Evolutionary conservation across 1,140 invertebrate species (phyloP), one percentile per base, ranked within the genome.

Genomic region (Nephila pilipes): DNA sequence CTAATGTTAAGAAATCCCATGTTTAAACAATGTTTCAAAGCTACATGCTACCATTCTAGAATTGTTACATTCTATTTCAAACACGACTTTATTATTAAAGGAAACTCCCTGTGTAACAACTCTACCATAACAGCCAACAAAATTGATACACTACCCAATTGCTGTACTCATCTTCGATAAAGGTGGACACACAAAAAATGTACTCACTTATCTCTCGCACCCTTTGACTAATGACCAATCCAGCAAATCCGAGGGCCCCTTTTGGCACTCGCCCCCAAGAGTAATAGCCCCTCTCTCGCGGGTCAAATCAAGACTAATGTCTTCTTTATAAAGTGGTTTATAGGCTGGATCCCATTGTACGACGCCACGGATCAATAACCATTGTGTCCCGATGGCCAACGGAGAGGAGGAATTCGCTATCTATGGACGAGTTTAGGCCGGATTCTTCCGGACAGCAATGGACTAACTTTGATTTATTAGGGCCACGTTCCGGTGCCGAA

Each of bases 231-330:
- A 88, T 88, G 87, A 88, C 87, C 60, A 10, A 65, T 55, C 85
- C 58, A 32, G 20, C 57, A 69, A 88, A 60, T 88, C 87, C 87
- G 25, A 58, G 55, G 85, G 32, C 36, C 29, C 85, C 87, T 46
- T 75, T 69, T 60, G 36, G 60, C 25, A 54, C 58, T 38, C 58
- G 85, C 29, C 55, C 60, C 87, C 38, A 69, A 58, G 87, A 88
- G 87, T 88, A 88, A 88, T 88, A 88, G 87, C 89, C 69, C 90
- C 60, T 69, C 81, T 92, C 90, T 92, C 90, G 54, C 29, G 81
- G 90, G 90, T 92, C 90, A 92, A 92, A 92, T 92, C 90, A 92
- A 92, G 90, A 92, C 90, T 92, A 92, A 92, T 92, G 90, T 92
- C 90, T 81, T 92, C 90, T 92, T 92, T 92, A 92, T 92, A 85